A percentile compares a stretch with the other conserved stretches of the same genome.
These are phyloP conservation scores for Rhinogobio ventralis DNA, from an alignment of 2,797 vertebrate species.

Conservation along the genomic window DNA sequence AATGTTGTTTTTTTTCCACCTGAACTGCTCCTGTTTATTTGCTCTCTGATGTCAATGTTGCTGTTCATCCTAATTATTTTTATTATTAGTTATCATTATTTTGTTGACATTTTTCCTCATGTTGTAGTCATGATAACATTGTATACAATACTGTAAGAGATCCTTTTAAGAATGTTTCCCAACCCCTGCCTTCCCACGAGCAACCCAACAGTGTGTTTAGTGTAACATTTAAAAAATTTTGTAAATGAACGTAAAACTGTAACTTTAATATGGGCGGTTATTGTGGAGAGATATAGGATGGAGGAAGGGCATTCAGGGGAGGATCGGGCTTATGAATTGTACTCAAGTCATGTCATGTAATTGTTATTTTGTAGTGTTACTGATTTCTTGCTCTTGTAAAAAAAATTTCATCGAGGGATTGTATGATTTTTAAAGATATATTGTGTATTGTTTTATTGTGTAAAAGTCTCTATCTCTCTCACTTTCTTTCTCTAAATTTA, in stretches of 20 bases:
- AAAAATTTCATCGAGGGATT: conserved; percentile 59
- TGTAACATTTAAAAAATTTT: conserved; percentile 65
- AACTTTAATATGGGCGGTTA: conserved; percentile 69
- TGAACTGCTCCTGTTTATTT: conserved; percentile 34
- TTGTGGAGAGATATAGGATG: conserved; percentile 62
- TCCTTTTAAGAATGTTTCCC: conserved; percentile 64
- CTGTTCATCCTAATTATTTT: conserved; percentile 70
- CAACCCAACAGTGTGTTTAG: conserved; percentile 61
- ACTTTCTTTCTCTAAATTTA: conserved; percentile 63
- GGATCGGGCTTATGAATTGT: conserved; percentile 64
- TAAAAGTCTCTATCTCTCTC: conserved; percentile 72
- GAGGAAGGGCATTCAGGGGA: conserved; percentile 53
- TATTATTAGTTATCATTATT: conserved; percentile 61
- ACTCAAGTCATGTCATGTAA: conserved; percentile 74
- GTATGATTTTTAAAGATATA: conserved; percentile 74
- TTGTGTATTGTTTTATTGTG: conserved; percentile 77
- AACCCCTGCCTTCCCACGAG: conserved; percentile 36
- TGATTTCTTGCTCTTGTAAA: conserved; percentile 72
- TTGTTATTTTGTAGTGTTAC: conserved; percentile 80
- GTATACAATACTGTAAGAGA: conserved; percentile 61
- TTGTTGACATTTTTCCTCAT: conserved; percentile 55
- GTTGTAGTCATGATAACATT: conserved; percentile 72
- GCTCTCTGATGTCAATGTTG: conserved; percentile 70
- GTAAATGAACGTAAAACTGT: conserved; percentile 78
- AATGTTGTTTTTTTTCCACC: conserved; percentile 18